These are phyloP conservation scores for Tautogolabrus adspersus DNA, from an alignment of 2,113 vertebrate genomes.

Conservation along the genomic window DNA sequence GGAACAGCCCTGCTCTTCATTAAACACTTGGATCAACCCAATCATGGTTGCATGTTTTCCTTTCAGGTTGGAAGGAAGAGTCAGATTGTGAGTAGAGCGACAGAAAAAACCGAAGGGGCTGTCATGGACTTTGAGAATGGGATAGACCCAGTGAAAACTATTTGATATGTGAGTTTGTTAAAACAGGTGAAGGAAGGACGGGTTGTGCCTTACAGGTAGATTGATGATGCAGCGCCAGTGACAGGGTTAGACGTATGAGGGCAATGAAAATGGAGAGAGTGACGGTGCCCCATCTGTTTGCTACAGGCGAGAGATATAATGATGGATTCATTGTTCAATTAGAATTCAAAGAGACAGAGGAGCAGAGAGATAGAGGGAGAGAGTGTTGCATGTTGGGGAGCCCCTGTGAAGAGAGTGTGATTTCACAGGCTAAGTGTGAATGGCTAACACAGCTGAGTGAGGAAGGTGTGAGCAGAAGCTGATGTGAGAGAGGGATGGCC, in stretches of 20 bases:
- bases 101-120: not conserved
- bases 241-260: constrained; percentile 42
- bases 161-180: constrained; percentile 1
- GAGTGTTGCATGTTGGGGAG: constrained; percentile 54
- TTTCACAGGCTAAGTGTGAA: constrained; percentile 80
- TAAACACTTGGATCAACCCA: too few relatives aligned
- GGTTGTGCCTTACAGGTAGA: constrained; percentile 31
- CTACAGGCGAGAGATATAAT: constrained; percentile 52
- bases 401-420: constrained; percentile 75
- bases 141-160: not conserved
- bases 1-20: too few relatives aligned
- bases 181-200: constrained; percentile 22
- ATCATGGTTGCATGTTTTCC: not conserved
- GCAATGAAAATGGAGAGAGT: constrained; percentile 44
- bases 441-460: constrained; percentile 72
- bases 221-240: constrained; percentile 20
- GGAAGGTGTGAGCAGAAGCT: constrained; percentile 65
- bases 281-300: constrained; percentile 63
- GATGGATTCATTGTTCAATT: constrained; percentile 61
- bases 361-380: constrained; percentile 8
- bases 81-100: not conserved
- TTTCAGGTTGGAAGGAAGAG: not conserved
- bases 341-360: constrained; percentile 48
- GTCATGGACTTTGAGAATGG: not conserved
- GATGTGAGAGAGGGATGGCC: constrained; percentile 57